phyloP scores from a whole-genome alignment of 2,797 vertebrate species.

The Furcifer pardalis region DNA sequence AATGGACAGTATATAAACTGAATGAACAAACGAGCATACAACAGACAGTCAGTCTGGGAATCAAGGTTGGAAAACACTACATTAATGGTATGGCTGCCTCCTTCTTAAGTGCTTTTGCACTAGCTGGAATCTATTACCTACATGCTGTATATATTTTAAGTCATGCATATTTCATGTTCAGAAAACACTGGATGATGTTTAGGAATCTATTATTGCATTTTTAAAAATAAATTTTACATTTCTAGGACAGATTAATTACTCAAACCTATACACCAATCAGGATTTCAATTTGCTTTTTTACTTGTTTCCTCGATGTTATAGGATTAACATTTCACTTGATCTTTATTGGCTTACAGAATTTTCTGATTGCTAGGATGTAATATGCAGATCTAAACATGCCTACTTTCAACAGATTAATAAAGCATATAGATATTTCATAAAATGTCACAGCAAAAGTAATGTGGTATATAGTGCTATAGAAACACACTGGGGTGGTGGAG shows the following conservation, averaged over 20 bases:
- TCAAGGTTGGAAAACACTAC: background rate
- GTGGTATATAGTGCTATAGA: background rate
- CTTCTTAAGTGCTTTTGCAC: background rate
- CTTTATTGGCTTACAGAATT: conserved; percentile 1
- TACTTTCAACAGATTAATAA: conserved; percentile 5
- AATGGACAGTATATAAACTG: background rate
- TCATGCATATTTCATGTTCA: conserved; percentile 5
- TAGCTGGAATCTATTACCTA: background rate
- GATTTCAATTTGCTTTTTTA: background rate
- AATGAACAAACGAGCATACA: too few species aligned
- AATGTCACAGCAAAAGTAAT: background rate
- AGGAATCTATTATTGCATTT: too few species aligned
- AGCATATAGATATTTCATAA: conserved; percentile 18
- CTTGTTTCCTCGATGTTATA: conserved; percentile 5
- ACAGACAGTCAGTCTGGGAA: too few species aligned
- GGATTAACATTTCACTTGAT: too few species aligned
- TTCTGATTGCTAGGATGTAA: conserved; percentile 12
- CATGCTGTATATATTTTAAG: background rate
- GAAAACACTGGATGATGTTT: too few species aligned
- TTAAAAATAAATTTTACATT: background rate
- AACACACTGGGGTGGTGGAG: background rate
- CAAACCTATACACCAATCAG: background rate
- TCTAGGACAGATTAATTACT: background rate
- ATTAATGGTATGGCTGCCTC: background rate
- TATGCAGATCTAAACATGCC: background rate